Evolutionary conservation across 2,113 vertebrate species (phyloP).

Genomic region (Lontra canadensis): DNA sequence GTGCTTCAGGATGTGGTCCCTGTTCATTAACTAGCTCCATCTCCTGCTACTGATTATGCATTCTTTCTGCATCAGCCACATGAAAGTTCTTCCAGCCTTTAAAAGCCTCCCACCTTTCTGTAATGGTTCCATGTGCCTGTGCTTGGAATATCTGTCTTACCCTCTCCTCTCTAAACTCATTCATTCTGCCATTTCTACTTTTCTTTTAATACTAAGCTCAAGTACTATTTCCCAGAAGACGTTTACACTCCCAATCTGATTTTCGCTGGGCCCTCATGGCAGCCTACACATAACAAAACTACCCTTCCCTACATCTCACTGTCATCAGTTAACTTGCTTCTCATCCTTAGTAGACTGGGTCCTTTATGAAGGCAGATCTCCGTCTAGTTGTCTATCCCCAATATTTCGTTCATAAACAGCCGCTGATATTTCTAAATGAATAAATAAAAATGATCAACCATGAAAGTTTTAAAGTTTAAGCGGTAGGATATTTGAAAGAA

Average conservation of each 20-base stretch:
- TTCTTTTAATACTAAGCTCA: neutral
- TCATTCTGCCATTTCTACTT: neutral
- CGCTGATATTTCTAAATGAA: slow-evolving; percentile 18
- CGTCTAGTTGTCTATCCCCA: neutral
- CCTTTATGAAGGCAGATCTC: slow-evolving; percentile 22
- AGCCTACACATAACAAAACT: neutral
- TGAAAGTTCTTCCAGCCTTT: neutral
- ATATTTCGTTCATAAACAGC: neutral
- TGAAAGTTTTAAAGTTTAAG: slow-evolving; percentile 19
- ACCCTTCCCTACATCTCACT: neutral
- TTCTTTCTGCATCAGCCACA: neutral
- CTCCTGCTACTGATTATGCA: neutral
- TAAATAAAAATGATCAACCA: neutral
- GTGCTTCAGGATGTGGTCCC: neutral
- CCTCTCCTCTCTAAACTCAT: neutral
- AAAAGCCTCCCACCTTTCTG: neutral
- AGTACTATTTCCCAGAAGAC: neutral
- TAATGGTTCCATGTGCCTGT: neutral
- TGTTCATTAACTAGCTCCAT: neutral
- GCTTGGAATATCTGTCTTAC: neutral
- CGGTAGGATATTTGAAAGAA: slow-evolving; percentile 8
- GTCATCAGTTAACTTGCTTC: neutral
- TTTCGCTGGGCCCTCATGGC: neutral
- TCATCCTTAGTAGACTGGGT: neutral
- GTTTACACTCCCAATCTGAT: neutral